A percentile compares a stretch with the other conserved stretches of the same genome.
phyloP scores from a whole-genome alignment of 2,797 vertebrate genomes.

The Octomys mimax region DNA sequence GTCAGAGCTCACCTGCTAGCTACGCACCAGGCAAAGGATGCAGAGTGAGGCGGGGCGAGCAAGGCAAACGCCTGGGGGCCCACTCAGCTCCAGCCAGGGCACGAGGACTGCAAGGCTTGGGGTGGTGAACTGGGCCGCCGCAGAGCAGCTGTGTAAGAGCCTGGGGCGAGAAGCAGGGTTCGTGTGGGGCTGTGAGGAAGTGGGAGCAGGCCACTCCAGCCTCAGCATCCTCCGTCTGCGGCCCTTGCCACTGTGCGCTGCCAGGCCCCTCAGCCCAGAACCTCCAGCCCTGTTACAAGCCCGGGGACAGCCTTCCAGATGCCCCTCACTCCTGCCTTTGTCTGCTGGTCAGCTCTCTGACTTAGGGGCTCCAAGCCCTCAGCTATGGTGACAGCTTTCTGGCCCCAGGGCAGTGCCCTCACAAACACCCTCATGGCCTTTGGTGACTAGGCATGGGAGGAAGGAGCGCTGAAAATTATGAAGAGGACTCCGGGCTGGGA shows the following conservation, averaged over 20 bases:
- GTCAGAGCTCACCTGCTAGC: neutral
- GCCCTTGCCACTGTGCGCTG: neutral
- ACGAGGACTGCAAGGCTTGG: neutral
- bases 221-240: neutral
- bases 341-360: neutral
- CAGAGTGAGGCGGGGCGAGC: accelerated
- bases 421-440: neutral
- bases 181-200: accelerated
- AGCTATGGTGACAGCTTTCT: neutral
- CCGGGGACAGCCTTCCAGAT: no score
- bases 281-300: neutral
- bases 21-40: accelerated
- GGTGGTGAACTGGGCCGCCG: neutral
- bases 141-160: no score
- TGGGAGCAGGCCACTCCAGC: neutral
- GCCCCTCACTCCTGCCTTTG: neutral
- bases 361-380: neutral
- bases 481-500: neutral
- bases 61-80: no score
- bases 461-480: neutral
- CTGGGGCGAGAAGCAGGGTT: no score
- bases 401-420: neutral
- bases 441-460: neutral
- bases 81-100: no score
- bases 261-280: neutral